Conservation (phyloP, 1,140 invertebrate genomes). For the Bicyclus anynana region DNA sequence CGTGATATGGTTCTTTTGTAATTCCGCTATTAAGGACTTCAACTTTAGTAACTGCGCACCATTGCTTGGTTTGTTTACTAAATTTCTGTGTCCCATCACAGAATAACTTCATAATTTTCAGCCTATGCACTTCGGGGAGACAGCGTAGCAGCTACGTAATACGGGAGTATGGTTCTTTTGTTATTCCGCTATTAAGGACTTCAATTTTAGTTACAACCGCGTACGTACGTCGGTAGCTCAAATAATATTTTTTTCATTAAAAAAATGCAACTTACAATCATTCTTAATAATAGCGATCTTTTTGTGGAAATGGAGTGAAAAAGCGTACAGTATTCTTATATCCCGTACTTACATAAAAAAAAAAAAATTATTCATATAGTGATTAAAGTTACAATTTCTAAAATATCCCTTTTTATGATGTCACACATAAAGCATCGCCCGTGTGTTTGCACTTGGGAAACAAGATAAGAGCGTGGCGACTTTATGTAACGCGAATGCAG, state of each 20-base stretch:
- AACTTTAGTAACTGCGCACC: slow-evolving; percentile 1
- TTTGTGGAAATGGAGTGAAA: no score
- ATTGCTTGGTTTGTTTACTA: no score
- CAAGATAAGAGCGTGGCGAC: background rate
- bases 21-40: slow-evolving; percentile 1
- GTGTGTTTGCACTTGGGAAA: slow-evolving; percentile 9
- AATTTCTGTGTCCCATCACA: no score
- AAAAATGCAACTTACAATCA: no score
- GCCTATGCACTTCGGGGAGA: slow-evolving; percentile 27
- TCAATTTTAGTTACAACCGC: slow-evolving; percentile 5
- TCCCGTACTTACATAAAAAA: no score
- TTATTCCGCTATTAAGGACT: slow-evolving; percentile 1
- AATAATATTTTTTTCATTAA: no score
- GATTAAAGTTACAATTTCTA: no score
- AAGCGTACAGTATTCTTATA: no score
- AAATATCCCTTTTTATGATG: background rate
- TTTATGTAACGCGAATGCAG: slow-evolving; percentile 10
- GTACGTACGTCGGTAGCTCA: no score
- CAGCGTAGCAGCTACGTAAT: slow-evolving; percentile 34
- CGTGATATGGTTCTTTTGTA: slow-evolving; percentile 11
- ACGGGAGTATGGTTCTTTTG: slow-evolving; percentile 1
- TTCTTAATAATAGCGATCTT: no score
- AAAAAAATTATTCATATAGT: no score
- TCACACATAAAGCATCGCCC: background rate
- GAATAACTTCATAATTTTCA: no score